Base-by-base conservation (phyloP, 1,140 invertebrate species). In the Panulirus ornatus region DNA sequence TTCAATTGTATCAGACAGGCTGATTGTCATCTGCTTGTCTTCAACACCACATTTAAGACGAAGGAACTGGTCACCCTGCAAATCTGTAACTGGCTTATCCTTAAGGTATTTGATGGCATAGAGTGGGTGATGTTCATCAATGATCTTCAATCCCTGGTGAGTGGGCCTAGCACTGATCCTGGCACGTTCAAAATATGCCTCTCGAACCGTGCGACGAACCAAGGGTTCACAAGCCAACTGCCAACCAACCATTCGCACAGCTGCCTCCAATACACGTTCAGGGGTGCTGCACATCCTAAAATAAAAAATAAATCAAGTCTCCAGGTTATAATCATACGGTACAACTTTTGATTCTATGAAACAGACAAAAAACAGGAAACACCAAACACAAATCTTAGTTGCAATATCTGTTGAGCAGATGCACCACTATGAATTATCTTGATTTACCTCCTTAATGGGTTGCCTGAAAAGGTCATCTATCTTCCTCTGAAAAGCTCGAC, bases 181-280 rank as follows among this genome's bases (percentile, higher is more conserved):
- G 0, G 98, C 98, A 78, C 97, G 94, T 94, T 99, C 98, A 93
- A 97, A 97, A 94, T 97, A 98, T n/a, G 96, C 96, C 94, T 98
- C 97, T 1, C 99, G 94, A 2, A 99, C 95, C 90, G 96, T 97
- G 93, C 96, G 96, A 0, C 98, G 94, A 0, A 99, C 96, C 36
- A 97, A 93, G 0, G 99, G 99, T 93, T 99, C 98, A 66, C 97
- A 95, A 0, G 98, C 97, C 42, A 99, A 94, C 94, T 99, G 98
- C 91, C 97, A 97, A 0, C 98, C 97, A 0, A 99, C 97, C 96
- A 99, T 98, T 93, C 97, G 97, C 92, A 97, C 97, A 0, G 96
- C 97, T 3, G 97, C 98, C 93, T 97, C 96, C 34, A 98, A 91
- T 27, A 97, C 97, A 93, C 98, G 97, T n/a, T 97, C 96, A 0